Conservation (phyloP, 2,797 vertebrate genomes). For the Nasua narica region DNA sequence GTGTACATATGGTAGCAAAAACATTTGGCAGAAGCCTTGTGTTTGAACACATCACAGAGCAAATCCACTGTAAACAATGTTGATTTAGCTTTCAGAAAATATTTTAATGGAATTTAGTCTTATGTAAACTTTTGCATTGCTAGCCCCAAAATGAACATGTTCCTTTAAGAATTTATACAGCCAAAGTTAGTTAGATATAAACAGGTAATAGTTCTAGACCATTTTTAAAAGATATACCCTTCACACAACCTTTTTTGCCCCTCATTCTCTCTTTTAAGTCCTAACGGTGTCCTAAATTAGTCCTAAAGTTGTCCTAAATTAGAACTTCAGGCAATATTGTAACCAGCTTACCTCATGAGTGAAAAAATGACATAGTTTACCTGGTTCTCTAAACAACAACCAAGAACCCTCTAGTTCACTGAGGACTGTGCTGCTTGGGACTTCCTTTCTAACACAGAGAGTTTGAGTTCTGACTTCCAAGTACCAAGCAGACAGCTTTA, state of each 20-base stretch:
- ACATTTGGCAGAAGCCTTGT: conserved; percentile 45
- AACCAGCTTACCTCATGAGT: neutral
- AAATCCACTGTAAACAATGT: conserved; percentile 8
- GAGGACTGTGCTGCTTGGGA: neutral
- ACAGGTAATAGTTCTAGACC: neutral
- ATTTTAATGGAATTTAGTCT: conserved; percentile 37
- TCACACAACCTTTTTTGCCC: neutral
- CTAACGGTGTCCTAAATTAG: neutral
- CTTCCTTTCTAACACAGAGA: neutral
- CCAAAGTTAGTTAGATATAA: neutral
- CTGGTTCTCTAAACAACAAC: neutral
- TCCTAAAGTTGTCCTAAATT: neutral
- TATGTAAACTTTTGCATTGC: neutral
- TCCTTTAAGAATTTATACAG: neutral
- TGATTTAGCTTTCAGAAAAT: conserved; percentile 49
- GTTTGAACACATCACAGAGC: conserved; percentile 30
- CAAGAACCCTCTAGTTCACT: neutral
- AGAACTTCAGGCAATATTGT: neutral
- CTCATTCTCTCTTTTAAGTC: neutral
- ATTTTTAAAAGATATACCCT: neutral
- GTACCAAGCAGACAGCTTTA: neutral
- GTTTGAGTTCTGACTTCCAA: neutral
- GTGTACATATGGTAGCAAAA: conserved; percentile 50
- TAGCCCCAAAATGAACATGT: neutral
- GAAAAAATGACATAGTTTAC: neutral